These are phyloP conservation scores for Thinocorus orbignyianus DNA, from an alignment of 2,113 vertebrate genomes.

Conservation along the genomic window DNA sequence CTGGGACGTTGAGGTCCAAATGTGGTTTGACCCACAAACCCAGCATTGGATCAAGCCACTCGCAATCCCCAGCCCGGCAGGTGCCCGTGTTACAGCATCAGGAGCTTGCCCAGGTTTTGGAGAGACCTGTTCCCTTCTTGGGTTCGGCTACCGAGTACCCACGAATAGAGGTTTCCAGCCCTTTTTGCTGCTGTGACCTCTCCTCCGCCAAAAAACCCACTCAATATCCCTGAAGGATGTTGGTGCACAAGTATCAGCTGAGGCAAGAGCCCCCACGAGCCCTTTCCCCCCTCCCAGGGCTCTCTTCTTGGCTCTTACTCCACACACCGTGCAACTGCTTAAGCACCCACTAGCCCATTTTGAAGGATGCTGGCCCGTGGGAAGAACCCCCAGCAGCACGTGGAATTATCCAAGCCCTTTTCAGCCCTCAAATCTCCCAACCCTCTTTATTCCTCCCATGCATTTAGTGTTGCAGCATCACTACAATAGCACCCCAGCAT, in stretches of 20 bases:
- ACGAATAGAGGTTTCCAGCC: background rate
- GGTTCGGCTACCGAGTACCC: background rate
- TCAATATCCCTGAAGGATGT: background rate
- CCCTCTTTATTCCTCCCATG: background rate
- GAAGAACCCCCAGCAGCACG: background rate
- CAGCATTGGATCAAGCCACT: background rate
- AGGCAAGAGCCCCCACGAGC: background rate
- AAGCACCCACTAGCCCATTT: background rate
- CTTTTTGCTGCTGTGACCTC: background rate
- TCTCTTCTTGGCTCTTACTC: background rate
- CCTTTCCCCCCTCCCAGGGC: background rate
- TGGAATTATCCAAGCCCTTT: background rate
- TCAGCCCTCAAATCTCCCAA: background rate
- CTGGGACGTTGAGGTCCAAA: background rate
- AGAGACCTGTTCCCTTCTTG: background rate
- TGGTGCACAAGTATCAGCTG: fast-evolving
- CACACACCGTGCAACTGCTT: background rate
- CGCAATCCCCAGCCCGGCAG: background rate
- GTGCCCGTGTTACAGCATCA: background rate
- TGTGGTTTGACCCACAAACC: background rate
- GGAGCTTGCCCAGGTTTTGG: background rate
- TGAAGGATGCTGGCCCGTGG: background rate
- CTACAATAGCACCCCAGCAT: fast-evolving
- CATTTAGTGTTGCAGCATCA: background rate
- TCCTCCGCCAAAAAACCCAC: background rate